Conservation (phyloP, 2,888 invertebrate genomes). For the Lymantria dispar region DNA sequence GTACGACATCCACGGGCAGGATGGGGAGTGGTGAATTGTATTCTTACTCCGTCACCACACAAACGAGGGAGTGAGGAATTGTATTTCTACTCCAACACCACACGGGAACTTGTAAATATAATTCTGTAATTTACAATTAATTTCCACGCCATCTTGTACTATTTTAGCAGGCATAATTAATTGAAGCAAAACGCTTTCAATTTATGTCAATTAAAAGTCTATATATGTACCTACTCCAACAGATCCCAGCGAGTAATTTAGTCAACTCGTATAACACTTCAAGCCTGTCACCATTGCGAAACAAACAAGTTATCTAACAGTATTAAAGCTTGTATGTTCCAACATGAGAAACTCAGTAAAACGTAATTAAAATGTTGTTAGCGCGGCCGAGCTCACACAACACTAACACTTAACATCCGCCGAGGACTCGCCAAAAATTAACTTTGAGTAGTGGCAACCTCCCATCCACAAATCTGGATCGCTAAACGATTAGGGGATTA, state of each 20-base stretch:
- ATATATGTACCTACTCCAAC: slow-evolving; percentile 1
- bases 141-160: too few relatives aligned
- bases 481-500: slow-evolving; percentile 50
- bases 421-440: slow-evolving; percentile 66
- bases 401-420: slow-evolving; percentile 57
- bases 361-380: slow-evolving; percentile 71
- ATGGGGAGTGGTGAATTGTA: too few relatives aligned
- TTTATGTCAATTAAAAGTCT: neutral
- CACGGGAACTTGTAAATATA: too few relatives aligned
- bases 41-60: too few relatives aligned
- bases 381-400: slow-evolving; percentile 54
- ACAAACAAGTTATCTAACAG: slow-evolving; percentile 41
- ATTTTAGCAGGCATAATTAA: too few relatives aligned
- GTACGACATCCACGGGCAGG: too few relatives aligned
- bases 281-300: slow-evolving; percentile 42
- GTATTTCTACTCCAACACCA: too few relatives aligned
- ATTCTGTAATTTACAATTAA: too few relatives aligned
- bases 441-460: slow-evolving; percentile 48
- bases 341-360: slow-evolving; percentile 47
- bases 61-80: too few relatives aligned
- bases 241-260: slow-evolving; percentile 14
- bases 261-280: slow-evolving; percentile 32
- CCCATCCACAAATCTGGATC: slow-evolving; percentile 34
- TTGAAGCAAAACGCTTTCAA: neutral
- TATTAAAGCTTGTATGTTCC: slow-evolving; percentile 50